Base-by-base conservation (phyloP, 1,140 invertebrate genomes). In the Batillaria attramentaria region DNA sequence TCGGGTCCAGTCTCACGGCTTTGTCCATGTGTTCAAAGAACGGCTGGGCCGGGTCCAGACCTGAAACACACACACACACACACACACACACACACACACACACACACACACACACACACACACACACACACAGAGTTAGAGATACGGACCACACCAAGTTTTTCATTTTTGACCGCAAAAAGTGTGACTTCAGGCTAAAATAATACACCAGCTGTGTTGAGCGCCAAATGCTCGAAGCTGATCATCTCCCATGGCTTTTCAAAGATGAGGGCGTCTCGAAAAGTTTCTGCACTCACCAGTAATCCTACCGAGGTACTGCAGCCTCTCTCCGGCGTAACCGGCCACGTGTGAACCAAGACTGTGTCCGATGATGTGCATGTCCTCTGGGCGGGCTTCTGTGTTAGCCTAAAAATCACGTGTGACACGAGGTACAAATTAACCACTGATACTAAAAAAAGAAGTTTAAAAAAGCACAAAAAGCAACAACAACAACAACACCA, bases 31-130 rank as follows among this genome's bases (percentile, higher is more conserved):
- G 92, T 81, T 93, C 88, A 85, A 95, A 95, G 78, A 94, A 93
- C 0, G 94, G 94, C 2, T 93, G 93, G 0, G 94, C 94, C 8
- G 94, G 94, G 89, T 95, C 94, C 41, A 95, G 83, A 3, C 68
- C 42, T 70, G 42, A 41, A 69, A 13, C 6, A 18, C 39, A 13
- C 35, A 24, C 62, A 35, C 5, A 31, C 57, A 20, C n/a, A n/a
- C 24, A 8, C n/a, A 62, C 24, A 6, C 8, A 62, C 8, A 6
- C 1, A 62, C 1, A 6, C 57, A 62, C 28, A 13, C n/a, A n/a
- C n/a, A n/a, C n/a, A n/a, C n/a, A n/a, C n/a, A n/a, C n/a, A n/a
- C n/a, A n/a, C n/a, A n/a, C n/a, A n/a, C n/a, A n/a, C n/a, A n/a
- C n/a, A n/a, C n/a, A n/a, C n/a, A n/a, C n/a, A n/a, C n/a, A n/a